Evolutionary conservation across 2,888 invertebrate genomes (phyloP), one percentile per base, ranked within the genome.

Genomic region (Tachina lurida): DNA sequence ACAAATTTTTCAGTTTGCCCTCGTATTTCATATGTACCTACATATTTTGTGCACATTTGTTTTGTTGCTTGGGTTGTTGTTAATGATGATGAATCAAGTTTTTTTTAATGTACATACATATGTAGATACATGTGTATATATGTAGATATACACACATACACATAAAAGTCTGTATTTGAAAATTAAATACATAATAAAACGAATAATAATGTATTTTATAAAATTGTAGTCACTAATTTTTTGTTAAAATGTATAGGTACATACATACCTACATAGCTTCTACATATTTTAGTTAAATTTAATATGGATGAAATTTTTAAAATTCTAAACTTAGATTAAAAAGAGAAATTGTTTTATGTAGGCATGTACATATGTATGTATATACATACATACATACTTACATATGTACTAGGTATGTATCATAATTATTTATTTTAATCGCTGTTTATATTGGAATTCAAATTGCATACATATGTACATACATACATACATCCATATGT

Each of bases 61-160:
- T 77, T 49, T 52, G 68, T 62, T 77, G 77, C 49, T 77, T 77
- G 67, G 47, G 41, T 43, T 39, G 47, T 68, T 77, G 77, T 65
- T 68, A 58, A 68, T 68, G 77, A 65, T 63, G 54, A 77, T 77
- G 68, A 77, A 77, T 77, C 77, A 52, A 68, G 79, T 54, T 62
- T 73, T 45, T 71, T 62, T 19, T 67, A 9, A 22, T 67, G 47
- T 47, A 47, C 52, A 49, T n/a, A 1, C 22, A 31, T 31, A n/a
- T n/a, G n/a, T n/a, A 15, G n/a, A 47, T 47, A 47, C 47, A 47
- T 47, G 47, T 47, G 31, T 31, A 47, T 12, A 5, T 62, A 15
- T 45, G 56, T 52, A 10, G 10, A 12, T 22, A 12, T 31, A 22
- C 12, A 31, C 58, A 31, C 31, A 58, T 31, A 13, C 31, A 39